These are phyloP conservation scores for Coregonus suidteri DNA, from an alignment of 2,797 vertebrate species.

Conservation along the genomic window DNA sequence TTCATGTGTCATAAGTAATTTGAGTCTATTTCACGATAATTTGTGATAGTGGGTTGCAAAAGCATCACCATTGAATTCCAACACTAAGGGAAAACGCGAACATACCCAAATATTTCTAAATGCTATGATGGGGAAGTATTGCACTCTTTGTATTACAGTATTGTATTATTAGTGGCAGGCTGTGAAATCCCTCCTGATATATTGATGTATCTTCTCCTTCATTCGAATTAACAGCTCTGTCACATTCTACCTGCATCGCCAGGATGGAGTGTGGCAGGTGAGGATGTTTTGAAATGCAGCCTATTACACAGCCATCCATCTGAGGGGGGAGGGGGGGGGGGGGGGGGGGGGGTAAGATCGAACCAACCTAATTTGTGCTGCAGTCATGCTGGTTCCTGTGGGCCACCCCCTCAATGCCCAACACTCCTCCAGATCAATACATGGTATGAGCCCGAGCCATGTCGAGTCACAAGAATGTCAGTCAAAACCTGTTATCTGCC, in stretches of 20 bases:
- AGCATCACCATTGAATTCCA: neutral
- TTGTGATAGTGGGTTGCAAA: neutral
- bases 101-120: slow-evolving; percentile 1
- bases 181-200: slow-evolving; percentile 33
- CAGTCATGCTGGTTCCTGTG: neutral
- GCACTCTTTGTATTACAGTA: slow-evolving; percentile 17
- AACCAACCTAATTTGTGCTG: neutral
- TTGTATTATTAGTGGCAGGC: slow-evolving; percentile 28
- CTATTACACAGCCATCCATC: neutral
- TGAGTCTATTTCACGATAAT: no score
- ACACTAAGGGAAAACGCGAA: neutral
- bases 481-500: slow-evolving; percentile 24
- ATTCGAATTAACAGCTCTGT: slow-evolving; percentile 47
- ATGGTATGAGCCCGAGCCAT: neutral
- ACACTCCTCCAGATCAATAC: neutral
- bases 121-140: slow-evolving; percentile 18
- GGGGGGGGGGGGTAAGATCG: neutral
- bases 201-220: slow-evolving; percentile 4
- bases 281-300: slow-evolving; percentile 32
- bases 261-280: slow-evolving; percentile 42
- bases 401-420: neutral
- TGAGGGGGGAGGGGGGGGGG: neutral
- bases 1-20: no score
- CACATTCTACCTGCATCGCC: slow-evolving; percentile 14
- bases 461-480: slow-evolving; percentile 24